phyloP scores from a whole-genome alignment of 2,113 vertebrate genomes.

The Corydoras maculifer region DNA sequence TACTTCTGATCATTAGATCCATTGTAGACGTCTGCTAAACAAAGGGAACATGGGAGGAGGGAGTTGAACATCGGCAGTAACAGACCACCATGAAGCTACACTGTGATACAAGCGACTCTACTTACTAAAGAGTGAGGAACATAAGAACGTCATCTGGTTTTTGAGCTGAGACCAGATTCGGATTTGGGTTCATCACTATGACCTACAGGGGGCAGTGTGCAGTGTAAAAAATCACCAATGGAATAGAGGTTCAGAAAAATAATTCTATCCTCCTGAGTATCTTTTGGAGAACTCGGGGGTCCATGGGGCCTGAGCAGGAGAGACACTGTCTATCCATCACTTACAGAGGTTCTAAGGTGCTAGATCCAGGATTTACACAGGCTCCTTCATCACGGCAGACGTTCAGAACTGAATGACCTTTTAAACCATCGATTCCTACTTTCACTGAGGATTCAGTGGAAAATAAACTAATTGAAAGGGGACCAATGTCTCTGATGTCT shows the following conservation, averaged over 20 bases:
- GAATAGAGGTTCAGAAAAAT: no score
- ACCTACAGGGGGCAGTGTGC: no score
- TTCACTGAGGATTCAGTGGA: not conserved
- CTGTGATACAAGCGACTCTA: no score
- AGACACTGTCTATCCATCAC: conserved; percentile 4
- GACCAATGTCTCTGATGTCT: not conserved
- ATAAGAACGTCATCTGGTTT: no score
- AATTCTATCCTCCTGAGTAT: no score
- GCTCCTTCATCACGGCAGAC: conserved; percentile 39
- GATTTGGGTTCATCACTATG: no score
- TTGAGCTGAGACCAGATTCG: no score
- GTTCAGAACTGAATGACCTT: conserved; percentile 38
- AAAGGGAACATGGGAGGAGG: conserved; percentile 48
- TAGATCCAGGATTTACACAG: conserved; percentile 31
- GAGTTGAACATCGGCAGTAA: no score
- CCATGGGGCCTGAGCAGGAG: not conserved
- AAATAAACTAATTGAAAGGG: conserved; percentile 15
- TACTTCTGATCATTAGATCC: conserved; percentile 97
- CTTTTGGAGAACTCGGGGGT: not conserved
- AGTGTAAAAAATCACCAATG: no score
- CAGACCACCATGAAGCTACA: no score
- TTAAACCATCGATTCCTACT: conserved; percentile 35
- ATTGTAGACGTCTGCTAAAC: conserved; percentile 89
- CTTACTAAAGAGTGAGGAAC: no score
- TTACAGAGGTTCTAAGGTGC: conserved; percentile 24